Percentiles rank a stretch among this genome's conserved stretches.
Evolutionary conservation across 2,888 invertebrate genomes (phyloP).

Genomic region (Trachelus stipa): DNA sequence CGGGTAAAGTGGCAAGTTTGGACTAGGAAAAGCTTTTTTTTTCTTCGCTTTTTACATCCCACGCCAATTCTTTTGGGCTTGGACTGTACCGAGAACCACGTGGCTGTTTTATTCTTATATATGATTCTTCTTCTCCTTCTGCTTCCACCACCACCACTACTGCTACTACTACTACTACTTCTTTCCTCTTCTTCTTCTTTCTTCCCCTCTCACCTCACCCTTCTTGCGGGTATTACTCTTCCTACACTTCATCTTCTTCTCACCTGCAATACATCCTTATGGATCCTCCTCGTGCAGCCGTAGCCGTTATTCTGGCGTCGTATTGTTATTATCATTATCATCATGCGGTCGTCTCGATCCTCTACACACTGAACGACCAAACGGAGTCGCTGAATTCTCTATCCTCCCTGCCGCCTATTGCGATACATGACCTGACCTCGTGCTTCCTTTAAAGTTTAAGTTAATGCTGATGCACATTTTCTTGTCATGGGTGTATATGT

Average conservation of each 20-base stretch:
- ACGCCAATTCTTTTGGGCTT: not conserved
- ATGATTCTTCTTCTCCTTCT: slow-evolving; percentile 3
- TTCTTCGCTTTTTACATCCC: not conserved
- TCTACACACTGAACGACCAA: not conserved
- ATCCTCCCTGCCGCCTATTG: not conserved
- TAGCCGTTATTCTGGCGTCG: not conserved
- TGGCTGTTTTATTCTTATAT: slow-evolving; percentile 4
- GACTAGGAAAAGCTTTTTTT: not conserved
- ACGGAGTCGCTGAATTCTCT: not conserved
- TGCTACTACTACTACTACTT: not conserved
- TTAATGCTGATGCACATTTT: not conserved
- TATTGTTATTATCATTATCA: not conserved
- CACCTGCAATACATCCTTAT: not conserved
- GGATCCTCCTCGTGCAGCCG: not conserved
- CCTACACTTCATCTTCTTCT: not conserved
- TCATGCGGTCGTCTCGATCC: not conserved
- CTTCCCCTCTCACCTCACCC: not conserved
- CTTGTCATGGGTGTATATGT: not conserved
- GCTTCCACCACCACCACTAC: not conserved
- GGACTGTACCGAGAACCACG: not conserved
- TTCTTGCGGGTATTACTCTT: not conserved
- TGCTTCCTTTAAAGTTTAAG: not conserved
- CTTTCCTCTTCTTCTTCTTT: not conserved
- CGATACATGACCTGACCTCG: not conserved
- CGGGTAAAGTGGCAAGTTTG: not conserved